Evolutionary conservation across 2,113 vertebrate species (phyloP).

Genomic region (Tringa solitaria): DNA sequence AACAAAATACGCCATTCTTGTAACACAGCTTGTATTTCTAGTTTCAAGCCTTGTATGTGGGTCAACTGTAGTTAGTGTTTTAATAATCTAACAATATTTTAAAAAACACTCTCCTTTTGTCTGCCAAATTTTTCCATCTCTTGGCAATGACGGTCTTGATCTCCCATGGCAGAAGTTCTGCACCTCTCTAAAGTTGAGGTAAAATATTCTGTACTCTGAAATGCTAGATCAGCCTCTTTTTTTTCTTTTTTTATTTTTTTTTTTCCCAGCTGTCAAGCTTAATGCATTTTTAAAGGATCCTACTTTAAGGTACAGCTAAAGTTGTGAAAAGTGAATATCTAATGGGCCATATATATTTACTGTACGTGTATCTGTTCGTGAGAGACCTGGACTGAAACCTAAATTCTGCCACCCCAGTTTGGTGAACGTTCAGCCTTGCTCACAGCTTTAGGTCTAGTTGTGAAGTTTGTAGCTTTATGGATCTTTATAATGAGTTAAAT

Average conservation of each 20-base stretch:
- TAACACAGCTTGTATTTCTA: background rate
- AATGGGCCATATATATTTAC: background rate
- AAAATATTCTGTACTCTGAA: slow-evolving; percentile 10
- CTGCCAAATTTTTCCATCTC: background rate
- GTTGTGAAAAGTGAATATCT: background rate
- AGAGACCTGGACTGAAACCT: background rate
- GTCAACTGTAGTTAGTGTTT: background rate
- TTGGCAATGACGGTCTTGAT: background rate
- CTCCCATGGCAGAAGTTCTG: background rate
- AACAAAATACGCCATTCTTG: background rate
- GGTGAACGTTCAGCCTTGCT: background rate
- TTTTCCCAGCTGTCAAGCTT: background rate
- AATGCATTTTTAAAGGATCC: slow-evolving; percentile 31
- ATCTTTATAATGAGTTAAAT: background rate
- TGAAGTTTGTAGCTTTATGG: background rate
- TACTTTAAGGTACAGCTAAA: background rate
- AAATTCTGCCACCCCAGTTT: background rate
- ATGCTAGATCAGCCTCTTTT: background rate
- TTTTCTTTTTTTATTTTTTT: background rate
- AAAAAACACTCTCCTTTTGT: background rate
- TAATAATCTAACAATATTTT: background rate
- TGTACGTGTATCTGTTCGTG: background rate
- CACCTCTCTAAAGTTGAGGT: background rate
- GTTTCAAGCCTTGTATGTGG: background rate
- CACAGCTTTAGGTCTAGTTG: background rate